phyloP scores from a whole-genome alignment of 2,797 vertebrate species.

The Rachycentron canadum region DNA sequence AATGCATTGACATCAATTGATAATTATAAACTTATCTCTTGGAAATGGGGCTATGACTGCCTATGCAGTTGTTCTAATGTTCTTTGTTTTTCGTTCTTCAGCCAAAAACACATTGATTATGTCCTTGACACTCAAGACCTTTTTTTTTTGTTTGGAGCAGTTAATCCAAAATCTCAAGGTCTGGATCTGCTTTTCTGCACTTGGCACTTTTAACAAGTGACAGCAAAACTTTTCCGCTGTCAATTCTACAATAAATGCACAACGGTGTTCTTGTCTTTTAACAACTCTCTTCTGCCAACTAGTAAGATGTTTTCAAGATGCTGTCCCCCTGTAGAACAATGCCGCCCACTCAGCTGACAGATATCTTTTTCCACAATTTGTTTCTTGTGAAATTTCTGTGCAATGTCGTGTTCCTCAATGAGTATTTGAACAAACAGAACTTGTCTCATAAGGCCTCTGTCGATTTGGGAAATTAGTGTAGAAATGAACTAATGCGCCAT shows the following conservation, averaged over 20 bases:
- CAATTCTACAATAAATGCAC: no score
- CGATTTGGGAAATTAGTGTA: background rate
- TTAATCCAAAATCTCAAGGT: conserved; percentile 11
- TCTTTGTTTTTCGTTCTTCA: background rate
- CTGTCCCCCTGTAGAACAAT: background rate
- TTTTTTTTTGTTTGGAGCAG: conserved; percentile 7
- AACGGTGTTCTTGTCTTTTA: conserved; percentile 10
- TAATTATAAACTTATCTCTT: conserved; percentile 34
- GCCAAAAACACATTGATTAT: background rate
- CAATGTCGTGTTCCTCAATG: background rate
- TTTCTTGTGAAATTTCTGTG: background rate
- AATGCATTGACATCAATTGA: conserved; percentile 29
- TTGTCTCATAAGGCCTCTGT: background rate
- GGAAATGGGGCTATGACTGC: no score
- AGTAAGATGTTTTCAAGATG: background rate
- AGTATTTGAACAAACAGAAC: background rate
- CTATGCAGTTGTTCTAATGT: background rate
- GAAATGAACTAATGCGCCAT: background rate
- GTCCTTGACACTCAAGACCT: conserved; percentile 8
- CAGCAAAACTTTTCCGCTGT: conserved; percentile 12
- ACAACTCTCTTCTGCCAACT: conserved; percentile 15
- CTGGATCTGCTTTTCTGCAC: conserved; percentile 24
- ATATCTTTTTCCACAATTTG: conserved; percentile 2
- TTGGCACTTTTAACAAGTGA: conserved; percentile 14
- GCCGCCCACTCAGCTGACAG: background rate